These are phyloP conservation scores for Eupithecia pulchellata DNA, from an alignment of 2,888 invertebrate genomes.

Conservation along the genomic window DNA sequence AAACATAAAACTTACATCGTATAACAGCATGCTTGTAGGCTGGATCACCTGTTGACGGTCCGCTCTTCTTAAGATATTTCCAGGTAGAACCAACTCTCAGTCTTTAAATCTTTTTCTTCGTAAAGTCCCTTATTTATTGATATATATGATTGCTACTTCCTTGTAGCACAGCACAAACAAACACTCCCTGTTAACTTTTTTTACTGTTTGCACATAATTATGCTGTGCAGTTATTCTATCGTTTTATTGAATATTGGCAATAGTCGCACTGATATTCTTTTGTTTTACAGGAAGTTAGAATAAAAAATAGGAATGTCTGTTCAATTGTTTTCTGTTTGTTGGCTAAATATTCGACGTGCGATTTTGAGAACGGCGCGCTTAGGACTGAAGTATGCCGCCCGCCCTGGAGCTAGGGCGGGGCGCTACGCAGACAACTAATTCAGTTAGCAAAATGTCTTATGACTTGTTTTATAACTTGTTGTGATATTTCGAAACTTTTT, in stretches of 20 bases:
- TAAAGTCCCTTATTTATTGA: neutral
- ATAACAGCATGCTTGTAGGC: constrained; percentile 70
- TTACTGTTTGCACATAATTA: constrained; percentile 3
- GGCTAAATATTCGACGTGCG: neutral
- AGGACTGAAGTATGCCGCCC: neutral
- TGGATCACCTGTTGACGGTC: constrained; percentile 69
- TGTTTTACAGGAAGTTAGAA: neutral
- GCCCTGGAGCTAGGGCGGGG: neutral
- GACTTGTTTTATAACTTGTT: neutral
- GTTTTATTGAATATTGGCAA: constrained; percentile 15
- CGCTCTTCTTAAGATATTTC: neutral
- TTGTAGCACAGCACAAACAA: constrained; percentile 20
- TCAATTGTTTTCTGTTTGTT: neutral
- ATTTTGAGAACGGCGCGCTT: neutral
- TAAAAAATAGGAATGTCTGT: neutral
- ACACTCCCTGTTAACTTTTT: constrained; percentile 12
- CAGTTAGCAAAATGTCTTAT: neutral
- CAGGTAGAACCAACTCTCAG: neutral
- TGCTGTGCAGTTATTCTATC: neutral
- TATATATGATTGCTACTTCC: constrained; percentile 11
- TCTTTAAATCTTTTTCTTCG: neutral
- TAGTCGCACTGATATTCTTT: neutral
- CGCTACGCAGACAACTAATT: neutral
- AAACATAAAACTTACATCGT: constrained; percentile 69
- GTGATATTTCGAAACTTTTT: neutral